Percentiles rank a stretch among this genome's conserved stretches.
phyloP scores from a whole-genome alignment of 2,797 vertebrate genomes.

The Rhodeus uyekii region DNA sequence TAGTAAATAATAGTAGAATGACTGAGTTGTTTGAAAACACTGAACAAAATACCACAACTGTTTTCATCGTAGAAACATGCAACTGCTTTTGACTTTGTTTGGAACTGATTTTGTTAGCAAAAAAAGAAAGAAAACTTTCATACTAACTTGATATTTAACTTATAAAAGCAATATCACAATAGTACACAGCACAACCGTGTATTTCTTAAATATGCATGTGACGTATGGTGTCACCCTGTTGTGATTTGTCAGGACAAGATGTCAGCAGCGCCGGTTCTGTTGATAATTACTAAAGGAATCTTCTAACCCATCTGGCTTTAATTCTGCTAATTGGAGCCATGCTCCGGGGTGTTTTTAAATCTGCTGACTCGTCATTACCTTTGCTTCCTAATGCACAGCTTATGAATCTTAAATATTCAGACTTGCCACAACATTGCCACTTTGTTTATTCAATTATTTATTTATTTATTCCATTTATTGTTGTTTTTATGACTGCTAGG shows the following conservation, averaged over 20 bases:
- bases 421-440: constrained; percentile 26
- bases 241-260: constrained; percentile 47
- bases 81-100: neutral
- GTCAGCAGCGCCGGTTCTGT: constrained; percentile 48
- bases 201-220: constrained; percentile 19
- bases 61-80: neutral
- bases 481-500: constrained; percentile 39
- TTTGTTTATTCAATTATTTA: constrained; percentile 24
- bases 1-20: neutral
- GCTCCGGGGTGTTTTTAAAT: constrained; percentile 49
- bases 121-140: neutral
- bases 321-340: constrained; percentile 55
- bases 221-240: constrained; percentile 26
- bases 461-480: constrained; percentile 30
- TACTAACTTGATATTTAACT: neutral
- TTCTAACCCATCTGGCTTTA: constrained; percentile 57
- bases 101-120: neutral
- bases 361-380: constrained; percentile 59
- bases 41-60: neutral
- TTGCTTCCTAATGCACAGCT: constrained; percentile 56
- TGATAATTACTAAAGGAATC: constrained; percentile 53
- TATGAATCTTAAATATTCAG: constrained; percentile 52
- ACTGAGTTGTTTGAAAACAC: neutral
- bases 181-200: neutral
- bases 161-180: neutral